Evolutionary conservation across 1,140 invertebrate species (phyloP), one percentile per base, ranked within the genome.

Genomic region (Hylaeus volcanicus): DNA sequence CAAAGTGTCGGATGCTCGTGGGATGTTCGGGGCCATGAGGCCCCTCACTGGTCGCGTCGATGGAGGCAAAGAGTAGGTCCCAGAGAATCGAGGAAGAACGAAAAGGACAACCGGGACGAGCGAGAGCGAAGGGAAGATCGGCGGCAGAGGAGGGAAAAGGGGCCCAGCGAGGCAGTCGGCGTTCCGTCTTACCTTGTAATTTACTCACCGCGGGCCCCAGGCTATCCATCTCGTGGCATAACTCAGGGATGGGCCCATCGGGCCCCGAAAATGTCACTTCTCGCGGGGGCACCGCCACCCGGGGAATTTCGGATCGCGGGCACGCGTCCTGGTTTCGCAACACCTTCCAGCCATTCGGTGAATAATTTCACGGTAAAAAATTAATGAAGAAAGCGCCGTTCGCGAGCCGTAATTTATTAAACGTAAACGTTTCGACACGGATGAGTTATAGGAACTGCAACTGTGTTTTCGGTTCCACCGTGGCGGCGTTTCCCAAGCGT

Each of bases 141-240:
- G 37, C 61, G 77, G 51, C 43, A 41, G 41, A 60, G 69, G 83
- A 43, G 5, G 58, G 68, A 45, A 53, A 4, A 64, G 78, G 61
- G 68, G 76, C 53, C 80, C 39, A 61, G 79, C 82, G 88, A 86
- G 89, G 83, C 88, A 89, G 87, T 87, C 88, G 87, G 89, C 87
- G 88, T 90, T 91, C 89, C 88, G 88, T 88, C 88, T 91, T 92
- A 90, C 91, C 92, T 92, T 93, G 91, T 93, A 93, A 93, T 93
- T 93, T 93, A 93, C 92, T 92, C 91, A 93, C 92, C 92, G 92
- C 92, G 81, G 86, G 90, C 91, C 91, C 88, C 86, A 81, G 90
- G 89, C 91, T 90, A 92, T 92, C 86, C 87, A 90, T 91, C 89
- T 91, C 88, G 86, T 92, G 89, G 90, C 87, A 91, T 90, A 92